phyloP scores from a whole-genome alignment of 2,797 vertebrate species.

The Telmatherina bonti region DNA sequence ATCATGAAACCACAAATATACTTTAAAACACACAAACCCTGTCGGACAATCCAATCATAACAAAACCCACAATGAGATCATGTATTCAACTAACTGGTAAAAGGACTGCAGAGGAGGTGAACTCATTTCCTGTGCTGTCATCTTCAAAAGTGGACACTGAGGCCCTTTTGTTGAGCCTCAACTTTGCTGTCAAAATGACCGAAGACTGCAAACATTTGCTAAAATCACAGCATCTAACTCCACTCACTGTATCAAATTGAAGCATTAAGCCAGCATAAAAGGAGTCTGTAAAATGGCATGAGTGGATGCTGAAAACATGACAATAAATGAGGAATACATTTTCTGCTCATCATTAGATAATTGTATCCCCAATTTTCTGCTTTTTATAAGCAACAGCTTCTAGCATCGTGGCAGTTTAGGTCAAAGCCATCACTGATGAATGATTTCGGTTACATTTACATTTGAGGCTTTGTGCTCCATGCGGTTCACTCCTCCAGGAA shows the following conservation, averaged over 20 bases:
- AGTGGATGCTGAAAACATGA: conserved; percentile 27
- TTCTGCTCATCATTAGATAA: not conserved
- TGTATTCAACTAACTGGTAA: conserved; percentile 27
- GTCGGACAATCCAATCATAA: conserved; percentile 9
- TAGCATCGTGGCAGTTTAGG: conserved; percentile 1
- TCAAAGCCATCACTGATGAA: conserved; percentile 12
- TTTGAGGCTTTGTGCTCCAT: conserved; percentile 38
- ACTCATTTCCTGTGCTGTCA: conserved; percentile 66
- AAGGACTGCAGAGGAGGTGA: conserved; percentile 58
- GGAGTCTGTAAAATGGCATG: not conserved
- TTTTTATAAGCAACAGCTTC: conserved; percentile 13
- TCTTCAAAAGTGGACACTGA: conserved; percentile 24
- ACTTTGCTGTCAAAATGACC: not conserved
- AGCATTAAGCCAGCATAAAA: not conserved
- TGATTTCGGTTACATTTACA: conserved; percentile 18
- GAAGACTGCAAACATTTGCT: not conserved
- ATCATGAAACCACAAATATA: conserved; percentile 28
- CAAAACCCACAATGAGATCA: conserved; percentile 58
- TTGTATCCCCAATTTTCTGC: conserved; percentile 1
- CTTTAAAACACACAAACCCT: conserved; percentile 1
- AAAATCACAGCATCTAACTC: not conserved
- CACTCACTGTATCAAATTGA: not conserved
- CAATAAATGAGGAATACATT: conserved; percentile 29
- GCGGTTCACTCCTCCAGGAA: conserved; percentile 30
- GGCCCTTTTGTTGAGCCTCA: conserved; percentile 33